Base-by-base conservation (phyloP, 2,888 invertebrate genomes). In the Folsomia manolachei region DNA sequence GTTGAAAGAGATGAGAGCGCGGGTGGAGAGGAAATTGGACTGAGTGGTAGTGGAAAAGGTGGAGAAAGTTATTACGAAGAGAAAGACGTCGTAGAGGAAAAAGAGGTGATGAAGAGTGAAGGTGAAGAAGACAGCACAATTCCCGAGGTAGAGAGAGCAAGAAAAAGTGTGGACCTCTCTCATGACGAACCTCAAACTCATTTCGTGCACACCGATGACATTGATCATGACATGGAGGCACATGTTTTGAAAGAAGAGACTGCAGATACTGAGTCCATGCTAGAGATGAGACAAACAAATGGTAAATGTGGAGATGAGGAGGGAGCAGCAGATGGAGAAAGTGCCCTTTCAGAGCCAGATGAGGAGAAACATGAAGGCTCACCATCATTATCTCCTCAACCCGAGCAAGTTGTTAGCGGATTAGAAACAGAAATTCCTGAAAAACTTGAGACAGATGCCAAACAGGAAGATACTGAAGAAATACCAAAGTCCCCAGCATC, bases 1-100 rank as follows among this genome's bases (percentile, higher is more conserved):
- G 78, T 81, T 24, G 80, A 81, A 63, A 81, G 79, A 52, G 79
- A 79, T 60, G 79, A 79, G 69, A 71, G 70, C 4, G 68, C 75
- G 1, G 72, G 72, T 24, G 71, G 61, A 2, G 77, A 75, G 53
- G 70, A 73, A 19, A 72, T 72, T 62, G 72, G 68, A 27, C 63
- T 68, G 18, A 73, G 70, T n/a, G 70, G 71, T 76, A 2, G 70
- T 61, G n/a, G 76, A 72, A 39, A 68, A 69, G 67, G 53, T 1
- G 14, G 51, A 7, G 56, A 67, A 19, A 63, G n/a, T 63, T 56
- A 56, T 52, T 68, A 63, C 61, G 70, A 64, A 53, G 77, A 75
- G 53, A 70, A 74, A 19, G 75, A 74, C 39, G 70, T 72, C 63
- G 63, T 63, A 63, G 75, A 71, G 26, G 72, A 75, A 27, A 76